Evolutionary conservation across 2,888 invertebrate species (phyloP).

Genomic region (Drosophila anomelani): DNA sequence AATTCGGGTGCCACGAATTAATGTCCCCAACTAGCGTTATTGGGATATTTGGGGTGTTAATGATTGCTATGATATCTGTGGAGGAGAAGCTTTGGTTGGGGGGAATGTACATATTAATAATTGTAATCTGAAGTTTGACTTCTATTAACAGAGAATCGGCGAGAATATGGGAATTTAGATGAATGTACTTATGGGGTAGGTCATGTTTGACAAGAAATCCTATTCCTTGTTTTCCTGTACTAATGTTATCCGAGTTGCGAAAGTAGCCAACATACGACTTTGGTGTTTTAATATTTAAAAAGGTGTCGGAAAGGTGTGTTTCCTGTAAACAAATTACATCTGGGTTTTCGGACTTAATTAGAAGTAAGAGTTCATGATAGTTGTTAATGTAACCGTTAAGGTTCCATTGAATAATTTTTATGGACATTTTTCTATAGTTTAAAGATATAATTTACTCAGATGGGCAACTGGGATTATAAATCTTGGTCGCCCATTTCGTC

Average conservation of each 20-base stretch:
- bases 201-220: not conserved
- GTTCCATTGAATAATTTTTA: too few species aligned
- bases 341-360: too few species aligned
- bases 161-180: not conserved
- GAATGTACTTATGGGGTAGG: not conserved
- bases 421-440: too few species aligned
- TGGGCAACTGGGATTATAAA: too few species aligned
- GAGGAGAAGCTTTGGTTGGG: not conserved
- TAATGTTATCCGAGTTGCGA: not conserved
- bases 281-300: not conserved
- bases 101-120: not conserved
- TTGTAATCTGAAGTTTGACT: not conserved
- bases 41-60: not conserved
- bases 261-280: not conserved
- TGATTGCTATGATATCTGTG: not conserved
- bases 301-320: not conserved
- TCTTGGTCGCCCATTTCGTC: too few species aligned
- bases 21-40: not conserved
- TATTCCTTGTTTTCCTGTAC: conserved; percentile 1
- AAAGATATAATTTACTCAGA: too few species aligned
- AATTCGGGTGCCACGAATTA: not conserved
- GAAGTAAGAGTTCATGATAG: too few species aligned
- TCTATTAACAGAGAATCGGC: not conserved
- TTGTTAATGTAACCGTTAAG: too few species aligned
- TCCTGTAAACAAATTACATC: too few species aligned